Evolutionary conservation across 1,140 invertebrate genomes (phyloP).

Genomic region (Daktulosphaira vitifoliae): DNA sequence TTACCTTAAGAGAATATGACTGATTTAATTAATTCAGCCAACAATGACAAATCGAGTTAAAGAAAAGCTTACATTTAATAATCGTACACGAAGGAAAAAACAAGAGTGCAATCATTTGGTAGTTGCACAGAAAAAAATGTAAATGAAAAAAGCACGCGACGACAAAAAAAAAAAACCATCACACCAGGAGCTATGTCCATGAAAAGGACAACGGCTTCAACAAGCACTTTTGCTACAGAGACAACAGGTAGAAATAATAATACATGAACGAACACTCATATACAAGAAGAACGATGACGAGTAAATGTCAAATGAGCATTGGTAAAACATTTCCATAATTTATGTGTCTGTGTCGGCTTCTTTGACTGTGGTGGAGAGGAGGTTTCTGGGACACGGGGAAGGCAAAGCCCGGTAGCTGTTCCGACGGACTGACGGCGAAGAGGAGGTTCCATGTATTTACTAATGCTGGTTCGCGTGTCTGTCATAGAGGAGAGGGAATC

Average conservation of each 20-base stretch:
- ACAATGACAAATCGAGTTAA: no score
- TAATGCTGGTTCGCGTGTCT: no score
- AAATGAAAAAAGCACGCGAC: background rate
- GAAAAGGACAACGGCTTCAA: conserved; percentile 27
- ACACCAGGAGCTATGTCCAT: conserved; percentile 1
- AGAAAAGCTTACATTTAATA: no score
- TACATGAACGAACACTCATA: background rate
- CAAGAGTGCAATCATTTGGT: background rate
- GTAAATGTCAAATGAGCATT: conserved; percentile 28
- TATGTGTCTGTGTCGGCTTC: conserved; percentile 30
- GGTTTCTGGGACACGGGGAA: background rate
- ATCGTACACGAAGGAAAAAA: background rate
- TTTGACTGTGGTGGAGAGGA: background rate
- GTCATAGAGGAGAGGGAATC: no score
- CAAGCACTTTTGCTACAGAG: background rate
- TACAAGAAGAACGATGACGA: conserved; percentile 13
- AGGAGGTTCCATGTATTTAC: no score
- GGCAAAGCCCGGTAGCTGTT: conserved; percentile 31
- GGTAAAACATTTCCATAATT: conserved; percentile 31
- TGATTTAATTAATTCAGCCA: no score
- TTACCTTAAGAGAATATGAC: no score
- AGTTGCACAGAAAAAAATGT: background rate
- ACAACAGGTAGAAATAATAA: conserved; percentile 2
- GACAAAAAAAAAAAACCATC: background rate
- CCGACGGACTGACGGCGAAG: background rate